These are phyloP conservation scores for Hemibagrus wyckioides DNA, from an alignment of 2,113 vertebrate genomes.

Conservation along the genomic window DNA sequence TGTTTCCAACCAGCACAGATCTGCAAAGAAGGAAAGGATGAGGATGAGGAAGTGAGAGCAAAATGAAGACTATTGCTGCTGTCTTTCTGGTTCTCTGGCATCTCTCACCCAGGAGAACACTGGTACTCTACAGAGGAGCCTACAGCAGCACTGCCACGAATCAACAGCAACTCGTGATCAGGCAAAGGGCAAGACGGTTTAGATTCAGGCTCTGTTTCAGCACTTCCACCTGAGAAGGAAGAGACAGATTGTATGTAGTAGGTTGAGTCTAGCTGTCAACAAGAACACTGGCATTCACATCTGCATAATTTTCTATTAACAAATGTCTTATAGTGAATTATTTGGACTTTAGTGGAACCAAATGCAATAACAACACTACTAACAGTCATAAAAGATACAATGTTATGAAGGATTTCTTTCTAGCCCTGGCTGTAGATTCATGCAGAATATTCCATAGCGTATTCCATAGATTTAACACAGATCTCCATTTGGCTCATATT, in stretches of 20 bases:
- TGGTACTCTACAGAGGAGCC: conserved; percentile 71
- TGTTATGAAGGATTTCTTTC: no score
- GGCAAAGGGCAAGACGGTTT: conserved; percentile 66
- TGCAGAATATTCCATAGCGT: no score
- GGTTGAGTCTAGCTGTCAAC: neutral
- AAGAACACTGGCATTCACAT: neutral
- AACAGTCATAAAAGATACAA: no score
- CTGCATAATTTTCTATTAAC: neutral
- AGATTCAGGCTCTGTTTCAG: conserved; percentile 21
- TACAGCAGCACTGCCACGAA: conserved; percentile 63
- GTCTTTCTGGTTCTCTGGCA: conserved; percentile 45
- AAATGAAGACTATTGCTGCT: conserved; percentile 30
- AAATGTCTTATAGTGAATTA: neutral
- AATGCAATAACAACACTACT: neutral
- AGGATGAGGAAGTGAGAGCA: conserved; percentile 11
- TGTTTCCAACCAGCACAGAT: conserved; percentile 69
- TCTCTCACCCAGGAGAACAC: conserved; percentile 73
- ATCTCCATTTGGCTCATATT: neutral
- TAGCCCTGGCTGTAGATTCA: no score
- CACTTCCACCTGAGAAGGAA: conserved; percentile 7
- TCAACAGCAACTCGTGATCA: conserved; percentile 65
- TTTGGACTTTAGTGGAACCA: neutral
- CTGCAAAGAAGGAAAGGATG: conserved; percentile 57
- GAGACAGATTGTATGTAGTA: neutral
- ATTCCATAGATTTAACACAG: neutral